A percentile compares a stretch with the other conserved stretches of the same genome.
These are phyloP conservation scores for Gobius niger DNA, from an alignment of 2,113 vertebrate species.

Conservation along the genomic window DNA sequence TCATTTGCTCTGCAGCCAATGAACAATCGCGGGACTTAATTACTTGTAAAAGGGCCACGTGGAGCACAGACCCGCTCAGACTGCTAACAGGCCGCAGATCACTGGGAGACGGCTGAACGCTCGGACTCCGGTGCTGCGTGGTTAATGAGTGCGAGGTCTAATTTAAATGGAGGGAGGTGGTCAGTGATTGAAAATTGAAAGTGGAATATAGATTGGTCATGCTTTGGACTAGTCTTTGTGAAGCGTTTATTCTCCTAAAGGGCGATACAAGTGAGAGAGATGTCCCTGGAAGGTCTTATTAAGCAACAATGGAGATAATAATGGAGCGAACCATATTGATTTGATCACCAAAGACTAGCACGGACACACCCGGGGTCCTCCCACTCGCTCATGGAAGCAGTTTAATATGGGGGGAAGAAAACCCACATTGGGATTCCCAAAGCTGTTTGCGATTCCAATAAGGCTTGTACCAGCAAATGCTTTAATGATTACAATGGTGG, in stretches of 20 bases:
- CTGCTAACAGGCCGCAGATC: conserved; percentile 48
- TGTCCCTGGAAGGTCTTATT: too few relatives aligned
- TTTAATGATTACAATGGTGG: background rate
- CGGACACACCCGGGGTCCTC: background rate
- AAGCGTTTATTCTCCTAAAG: too few relatives aligned
- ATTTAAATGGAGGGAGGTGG: background rate
- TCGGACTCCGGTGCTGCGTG: conserved; percentile 18
- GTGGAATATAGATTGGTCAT: background rate
- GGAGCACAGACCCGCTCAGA: conserved; percentile 37
- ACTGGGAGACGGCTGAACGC: conserved; percentile 19
- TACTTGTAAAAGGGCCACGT: conserved; percentile 46
- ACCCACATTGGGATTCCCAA: background rate
- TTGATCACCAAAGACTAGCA: background rate
- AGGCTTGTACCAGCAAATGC: background rate
- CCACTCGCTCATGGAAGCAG: background rate
- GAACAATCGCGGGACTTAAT: conserved; percentile 57
- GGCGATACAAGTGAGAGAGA: too few relatives aligned
- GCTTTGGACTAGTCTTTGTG: background rate
- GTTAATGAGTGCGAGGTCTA: background rate
- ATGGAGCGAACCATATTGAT: background rate
- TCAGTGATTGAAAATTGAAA: background rate
- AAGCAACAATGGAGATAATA: background rate
- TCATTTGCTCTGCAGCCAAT: conserved; percentile 32
- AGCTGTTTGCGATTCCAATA: background rate
- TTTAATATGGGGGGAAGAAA: background rate